Evolutionary conservation across 2,113 vertebrate species (phyloP).

Genomic region (Cinclus cinclus): DNA sequence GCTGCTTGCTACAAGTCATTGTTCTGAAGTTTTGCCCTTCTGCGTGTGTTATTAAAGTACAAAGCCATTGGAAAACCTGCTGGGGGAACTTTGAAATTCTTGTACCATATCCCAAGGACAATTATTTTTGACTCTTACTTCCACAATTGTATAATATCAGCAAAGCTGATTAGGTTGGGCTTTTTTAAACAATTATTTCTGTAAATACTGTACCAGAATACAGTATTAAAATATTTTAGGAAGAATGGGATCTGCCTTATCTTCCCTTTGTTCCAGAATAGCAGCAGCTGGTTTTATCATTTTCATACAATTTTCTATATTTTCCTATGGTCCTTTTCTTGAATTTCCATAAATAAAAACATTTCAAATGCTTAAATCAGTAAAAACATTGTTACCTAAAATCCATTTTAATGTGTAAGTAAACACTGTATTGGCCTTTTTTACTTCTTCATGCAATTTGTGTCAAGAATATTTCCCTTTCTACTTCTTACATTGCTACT

Average conservation of each 20-base stretch:
- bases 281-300: background rate
- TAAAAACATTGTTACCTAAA: constrained; percentile 2
- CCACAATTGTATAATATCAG: background rate
- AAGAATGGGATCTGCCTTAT: constrained; percentile 12
- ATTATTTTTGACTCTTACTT: background rate
- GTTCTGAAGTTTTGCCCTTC: background rate
- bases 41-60: background rate
- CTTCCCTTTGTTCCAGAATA: constrained; percentile 42
- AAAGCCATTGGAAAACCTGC: background rate
- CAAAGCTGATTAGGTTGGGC: background rate
- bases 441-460: background rate
- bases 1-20: background rate
- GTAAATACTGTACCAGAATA: background rate
- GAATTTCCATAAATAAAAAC: background rate
- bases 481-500: constrained; percentile 10
- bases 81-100: background rate
- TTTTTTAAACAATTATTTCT: background rate
- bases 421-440: background rate
- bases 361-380: background rate
- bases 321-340: background rate
- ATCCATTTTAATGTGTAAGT: constrained; percentile 21
- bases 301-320: background rate
- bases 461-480: constrained; percentile 33
- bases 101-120: background rate
- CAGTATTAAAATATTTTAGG: background rate